Evolutionary conservation across 2,888 invertebrate species (phyloP).

Genomic region (Chloroclystis v-ata): DNA sequence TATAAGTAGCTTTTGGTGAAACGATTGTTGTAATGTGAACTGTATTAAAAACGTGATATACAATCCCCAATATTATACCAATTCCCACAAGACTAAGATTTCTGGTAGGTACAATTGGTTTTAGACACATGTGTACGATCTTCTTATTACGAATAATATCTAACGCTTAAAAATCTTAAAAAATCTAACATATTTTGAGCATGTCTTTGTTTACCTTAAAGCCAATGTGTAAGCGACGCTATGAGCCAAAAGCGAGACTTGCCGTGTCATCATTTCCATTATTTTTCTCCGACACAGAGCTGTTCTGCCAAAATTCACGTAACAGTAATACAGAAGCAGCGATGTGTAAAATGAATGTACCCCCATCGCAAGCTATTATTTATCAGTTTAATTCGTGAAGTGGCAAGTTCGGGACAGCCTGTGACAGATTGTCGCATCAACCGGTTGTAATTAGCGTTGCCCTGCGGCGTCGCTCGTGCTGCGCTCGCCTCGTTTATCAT

Average conservation of each 20-base stretch:
- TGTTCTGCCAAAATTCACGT: constrained; percentile 8
- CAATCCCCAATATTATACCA: too few species aligned
- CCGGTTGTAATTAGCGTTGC: constrained; percentile 36
- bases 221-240: neutral
- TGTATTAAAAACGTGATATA: constrained; percentile 3
- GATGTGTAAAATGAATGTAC: constrained; percentile 45
- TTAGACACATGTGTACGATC: too few species aligned
- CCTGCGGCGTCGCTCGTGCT: constrained; percentile 25
- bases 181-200: constrained; percentile 6
- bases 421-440: constrained; percentile 39
- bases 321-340: constrained; percentile 19
- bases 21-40: constrained; percentile 6
- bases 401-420: constrained; percentile 27
- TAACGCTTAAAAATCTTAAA: too few species aligned
- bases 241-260: constrained; percentile 6
- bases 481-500: constrained; percentile 25
- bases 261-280: constrained; percentile 11
- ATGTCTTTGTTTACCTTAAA: constrained; percentile 8
- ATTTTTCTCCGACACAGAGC: constrained; percentile 14
- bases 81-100: too few species aligned
- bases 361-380: constrained; percentile 44
- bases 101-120: too few species aligned
- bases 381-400: constrained; percentile 45
- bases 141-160: too few species aligned
- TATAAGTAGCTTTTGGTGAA: constrained; percentile 13